Evolutionary conservation across 2,797 vertebrate genomes (phyloP), one percentile per base, ranked within the genome.

Genomic region (Danio choprae): DNA sequence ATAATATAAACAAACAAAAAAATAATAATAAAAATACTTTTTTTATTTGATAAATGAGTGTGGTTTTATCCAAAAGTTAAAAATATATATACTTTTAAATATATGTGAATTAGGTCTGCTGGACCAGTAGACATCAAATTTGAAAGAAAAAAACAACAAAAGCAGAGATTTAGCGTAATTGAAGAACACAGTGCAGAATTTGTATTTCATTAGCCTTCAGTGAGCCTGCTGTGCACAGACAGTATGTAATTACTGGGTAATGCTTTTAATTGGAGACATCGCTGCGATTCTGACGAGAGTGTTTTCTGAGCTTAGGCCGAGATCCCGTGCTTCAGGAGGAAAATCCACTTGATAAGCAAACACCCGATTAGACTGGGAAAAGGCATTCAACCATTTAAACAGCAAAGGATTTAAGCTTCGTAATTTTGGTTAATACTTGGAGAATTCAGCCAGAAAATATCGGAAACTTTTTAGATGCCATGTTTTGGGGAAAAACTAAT

Each of bases 231-330:
- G 74, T 29, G 67, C 58, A n/a, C n/a, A n/a, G 59, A 41, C 29
- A 43, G 41, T 63, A 50, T 55, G 62, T 70, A 83, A 76, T 80
- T 72, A 71, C 63, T 7, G 48, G 40, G 59, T 65, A 76, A 76
- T 65, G 53, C 58, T 43, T 50, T 36, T 84, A 83, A 87, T 88
- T 86, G 86, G 55, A 83, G 74, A 29, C 69, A 81, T 56, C 80
- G 86, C 77, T 83, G 84, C 82, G 72, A 83, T 83, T 77, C 64
- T 59, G 29, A 22, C 69, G 77, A 81, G 46, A 71, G 50, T 70
- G 71, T 77, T 64, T 81, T n/a, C 74, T 74, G 60, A 70, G 50
- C 38, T 59, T 18, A 50, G 56, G 41, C 50, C 2, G 16, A 64
- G 81, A 48, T 72, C 80, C 63, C 77, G 77, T 86, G 44, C 82